These are phyloP conservation scores for Parapristionchus giblindavisi DNA, from an alignment of 2,888 invertebrate genomes.

Conservation along the genomic window DNA sequence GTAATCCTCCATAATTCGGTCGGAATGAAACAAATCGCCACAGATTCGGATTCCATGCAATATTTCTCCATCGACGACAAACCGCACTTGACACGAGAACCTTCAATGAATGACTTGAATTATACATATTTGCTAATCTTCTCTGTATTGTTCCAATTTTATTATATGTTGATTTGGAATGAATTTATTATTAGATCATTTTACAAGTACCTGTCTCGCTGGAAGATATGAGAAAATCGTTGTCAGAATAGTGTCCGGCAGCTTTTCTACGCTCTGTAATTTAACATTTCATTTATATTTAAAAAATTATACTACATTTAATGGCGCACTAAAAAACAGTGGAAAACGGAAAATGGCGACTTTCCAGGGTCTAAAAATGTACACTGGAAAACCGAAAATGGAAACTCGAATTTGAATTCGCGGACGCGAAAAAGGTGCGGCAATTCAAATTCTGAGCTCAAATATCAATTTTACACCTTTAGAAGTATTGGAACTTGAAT, in stretches of 20 bases:
- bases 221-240: conserved; percentile 77
- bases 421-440: too few relatives aligned
- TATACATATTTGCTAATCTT: background rate
- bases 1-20: conserved; percentile 93
- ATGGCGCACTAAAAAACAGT: too few relatives aligned
- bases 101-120: conserved; percentile 36
- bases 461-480: too few relatives aligned
- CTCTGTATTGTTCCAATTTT: too few relatives aligned
- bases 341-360: too few relatives aligned
- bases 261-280: conserved; percentile 73
- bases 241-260: conserved; percentile 94
- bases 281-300: too few relatives aligned
- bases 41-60: conserved; percentile 91
- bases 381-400: too few relatives aligned
- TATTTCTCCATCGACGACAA: conserved; percentile 92
- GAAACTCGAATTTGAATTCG: too few relatives aligned
- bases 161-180: background rate
- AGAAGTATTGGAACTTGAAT: too few relatives aligned
- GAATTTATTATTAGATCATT: background rate
- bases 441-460: too few relatives aligned
- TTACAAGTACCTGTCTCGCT: conserved; percentile 45
- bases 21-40: conserved; percentile 96
- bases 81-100: conserved; percentile 78
- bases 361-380: too few relatives aligned
- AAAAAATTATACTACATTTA: too few relatives aligned